These are phyloP conservation scores for Nibea albiflora DNA, from an alignment of 2,113 vertebrate species.

Conservation along the genomic window DNA sequence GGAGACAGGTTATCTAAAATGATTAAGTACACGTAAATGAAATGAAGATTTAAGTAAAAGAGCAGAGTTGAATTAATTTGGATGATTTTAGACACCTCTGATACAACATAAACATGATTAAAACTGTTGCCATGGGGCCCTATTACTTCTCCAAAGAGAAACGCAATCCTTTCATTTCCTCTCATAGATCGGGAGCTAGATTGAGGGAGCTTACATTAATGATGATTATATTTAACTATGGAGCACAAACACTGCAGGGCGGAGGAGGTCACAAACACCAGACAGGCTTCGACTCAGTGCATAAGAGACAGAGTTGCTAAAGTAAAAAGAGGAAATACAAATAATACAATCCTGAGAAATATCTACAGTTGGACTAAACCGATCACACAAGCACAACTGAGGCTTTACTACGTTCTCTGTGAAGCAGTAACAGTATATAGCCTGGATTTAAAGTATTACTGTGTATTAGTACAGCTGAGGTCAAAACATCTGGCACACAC, in stretches of 20 bases:
- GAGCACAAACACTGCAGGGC: conserved; percentile 21
- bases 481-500: conserved; percentile 71
- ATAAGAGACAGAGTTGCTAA: background rate
- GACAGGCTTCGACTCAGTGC: conserved; percentile 16
- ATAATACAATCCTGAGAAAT: conserved; percentile 48
- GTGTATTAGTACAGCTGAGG: conserved; percentile 55
- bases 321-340: conserved; percentile 22
- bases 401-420: conserved; percentile 39
- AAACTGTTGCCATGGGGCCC: conserved; percentile 2
- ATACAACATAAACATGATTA: conserved; percentile 34
- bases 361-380: conserved; percentile 33
- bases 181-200: conserved; percentile 55
- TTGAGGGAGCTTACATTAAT: conserved; percentile 61
- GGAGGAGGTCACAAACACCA: conserved; percentile 14
- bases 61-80: conserved; percentile 12
- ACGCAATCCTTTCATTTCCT: conserved; percentile 60
- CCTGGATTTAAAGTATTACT: conserved; percentile 62
- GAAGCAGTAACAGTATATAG: conserved; percentile 39
- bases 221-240: conserved; percentile 61
- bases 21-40: background rate
- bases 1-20: background rate
- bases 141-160: conserved; percentile 43
- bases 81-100: conserved; percentile 13
- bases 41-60: conserved; percentile 10
- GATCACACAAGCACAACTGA: background rate